Conservation (phyloP, 1,140 invertebrate genomes). For the Drosophila mojavensis region DNA sequence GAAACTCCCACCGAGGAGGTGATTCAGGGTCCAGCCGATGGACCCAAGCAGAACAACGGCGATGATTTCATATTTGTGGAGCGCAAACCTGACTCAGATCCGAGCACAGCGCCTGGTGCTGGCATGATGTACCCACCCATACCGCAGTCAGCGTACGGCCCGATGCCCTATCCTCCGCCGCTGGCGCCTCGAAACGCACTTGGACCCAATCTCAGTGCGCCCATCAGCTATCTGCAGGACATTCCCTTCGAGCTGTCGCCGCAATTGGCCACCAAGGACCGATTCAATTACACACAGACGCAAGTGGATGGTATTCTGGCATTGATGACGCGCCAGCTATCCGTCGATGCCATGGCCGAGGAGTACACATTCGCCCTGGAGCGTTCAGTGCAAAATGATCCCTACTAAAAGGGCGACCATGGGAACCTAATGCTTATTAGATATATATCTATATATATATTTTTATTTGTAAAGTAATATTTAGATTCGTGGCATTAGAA, state of each 20-base stretch:
- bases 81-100: constrained; percentile 49
- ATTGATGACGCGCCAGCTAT: constrained; percentile 73
- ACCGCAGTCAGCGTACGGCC: constrained; percentile 51
- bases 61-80: constrained; percentile 82
- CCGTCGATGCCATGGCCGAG: constrained; percentile 62
- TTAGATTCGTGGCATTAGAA: constrained; percentile 19
- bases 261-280: constrained; percentile 55
- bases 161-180: constrained; percentile 64
- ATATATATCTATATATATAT: neutral
- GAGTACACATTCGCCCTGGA: constrained; percentile 78
- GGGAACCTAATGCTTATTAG: constrained; percentile 8
- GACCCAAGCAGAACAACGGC: constrained; percentile 33
- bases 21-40: constrained; percentile 70
- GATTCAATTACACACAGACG: constrained; percentile 58
- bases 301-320: constrained; percentile 78
- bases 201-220: constrained; percentile 13
- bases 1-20: constrained; percentile 72
- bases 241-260: constrained; percentile 79
- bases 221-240: constrained; percentile 73
- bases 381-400: constrained; percentile 77
- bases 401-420: constrained; percentile 43
- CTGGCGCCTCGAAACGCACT: constrained; percentile 19
- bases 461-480: constrained; percentile 29
- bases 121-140: constrained; percentile 71
- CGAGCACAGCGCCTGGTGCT: constrained; percentile 7